Evolutionary conservation across 2,113 vertebrate species (phyloP), one percentile per base, ranked within the genome.

Genomic region (Oreochromis niloticus): DNA sequence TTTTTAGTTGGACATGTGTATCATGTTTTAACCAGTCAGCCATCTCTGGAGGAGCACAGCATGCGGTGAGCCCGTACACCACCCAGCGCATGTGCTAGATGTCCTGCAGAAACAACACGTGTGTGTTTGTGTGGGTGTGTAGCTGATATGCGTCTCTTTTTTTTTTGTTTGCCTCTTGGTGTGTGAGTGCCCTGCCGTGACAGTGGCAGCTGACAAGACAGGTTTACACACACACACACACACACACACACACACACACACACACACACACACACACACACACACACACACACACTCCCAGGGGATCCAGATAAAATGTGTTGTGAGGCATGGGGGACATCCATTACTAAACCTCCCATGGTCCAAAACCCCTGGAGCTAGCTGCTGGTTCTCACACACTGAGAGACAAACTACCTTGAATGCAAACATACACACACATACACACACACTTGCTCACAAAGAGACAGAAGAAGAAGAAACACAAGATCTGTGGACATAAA

Each of bases 271-370:
- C n/a, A n/a, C n/a, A n/a, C n/a, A n/a, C n/a, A n/a, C n/a, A n/a
- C n/a, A n/a, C n/a, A n/a, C 34, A 3, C 17, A 0, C 43, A 0
- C 41, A 3, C 81, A 9, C 46, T 92, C 90, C 89, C 59, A 3
- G 32, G 85, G 91, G 93, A 91, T 92, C 91, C 87, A 88, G 92
- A 94, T 90, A 89, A 93, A 87, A 88, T 91, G 92, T 89, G 92
- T 84, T 90, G 88, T 87, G 82, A 86, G 87, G 85, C 80, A 80
- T 82, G 87, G 85, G 87, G 90, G 85, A 90, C 93, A 93, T 94
- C 94, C 89, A 95, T 96, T 95, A 93, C 90, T 80, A 88, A 90
- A 81, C 50, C 83, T 86, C 94, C 93, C 41, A 81, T 84, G 87
- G 94, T 93, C 86, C 19, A 85, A 83, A 92, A 84, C 80, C 93